These are phyloP conservation scores for Centrocercus urophasianus DNA, from an alignment of 2,113 vertebrate genomes.

Conservation along the genomic window DNA sequence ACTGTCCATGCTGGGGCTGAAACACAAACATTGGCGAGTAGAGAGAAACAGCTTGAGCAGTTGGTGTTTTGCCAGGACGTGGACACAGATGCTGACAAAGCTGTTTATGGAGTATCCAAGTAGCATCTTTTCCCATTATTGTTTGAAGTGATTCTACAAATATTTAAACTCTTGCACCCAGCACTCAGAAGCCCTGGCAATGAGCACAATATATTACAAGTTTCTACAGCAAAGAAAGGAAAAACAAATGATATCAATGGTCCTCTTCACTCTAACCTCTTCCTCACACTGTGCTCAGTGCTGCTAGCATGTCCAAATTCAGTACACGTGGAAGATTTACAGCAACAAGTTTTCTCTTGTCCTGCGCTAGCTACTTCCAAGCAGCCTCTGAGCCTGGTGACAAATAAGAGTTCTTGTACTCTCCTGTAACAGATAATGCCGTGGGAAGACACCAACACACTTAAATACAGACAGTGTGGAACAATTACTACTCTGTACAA, in stretches of 20 bases:
- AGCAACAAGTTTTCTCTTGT: background rate
- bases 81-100: background rate
- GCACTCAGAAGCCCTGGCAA: background rate
- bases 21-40: rapidly evolving
- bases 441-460: background rate
- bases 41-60: background rate
- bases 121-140: background rate
- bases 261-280: background rate
- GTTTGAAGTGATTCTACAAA: background rate
- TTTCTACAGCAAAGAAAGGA: background rate
- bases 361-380: background rate
- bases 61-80: background rate
- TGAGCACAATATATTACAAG: background rate
- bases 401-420: background rate
- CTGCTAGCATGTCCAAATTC: background rate
- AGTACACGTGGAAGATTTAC: rapidly evolving
- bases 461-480: slow-evolving; percentile 42
- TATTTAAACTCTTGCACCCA: background rate
- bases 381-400: background rate
- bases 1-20: background rate
- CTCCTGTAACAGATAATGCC: background rate
- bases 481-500: slow-evolving; percentile 20
- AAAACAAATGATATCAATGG: background rate
- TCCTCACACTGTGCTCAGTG: background rate
- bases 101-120: background rate